Percentiles rank a stretch among this genome's conserved stretches.
Conservation (phyloP, 2,888 invertebrate species). For the Crocallis elinguaria region DNA sequence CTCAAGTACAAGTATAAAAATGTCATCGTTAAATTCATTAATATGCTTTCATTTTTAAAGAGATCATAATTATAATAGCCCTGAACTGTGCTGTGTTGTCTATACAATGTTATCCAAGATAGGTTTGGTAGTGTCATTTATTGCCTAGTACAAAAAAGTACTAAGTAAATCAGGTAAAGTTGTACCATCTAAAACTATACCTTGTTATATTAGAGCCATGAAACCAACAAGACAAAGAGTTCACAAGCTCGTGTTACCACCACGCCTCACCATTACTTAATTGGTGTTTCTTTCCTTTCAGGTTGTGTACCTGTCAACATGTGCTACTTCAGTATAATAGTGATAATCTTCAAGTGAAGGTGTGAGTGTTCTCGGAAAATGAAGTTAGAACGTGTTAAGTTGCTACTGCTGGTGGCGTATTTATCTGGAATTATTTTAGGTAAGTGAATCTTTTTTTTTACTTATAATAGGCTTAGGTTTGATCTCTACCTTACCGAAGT, state of each 20-base stretch:
- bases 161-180: too few relatives aligned
- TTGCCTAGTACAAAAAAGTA: too few relatives aligned
- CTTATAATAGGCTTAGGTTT: neutral
- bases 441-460: slow-evolving; percentile 44
- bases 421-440: slow-evolving; percentile 61
- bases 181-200: too few relatives aligned
- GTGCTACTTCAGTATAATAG: slow-evolving; percentile 72
- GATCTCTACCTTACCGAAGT: too few relatives aligned
- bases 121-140: too few relatives aligned
- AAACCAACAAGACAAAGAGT: slow-evolving; percentile 5
- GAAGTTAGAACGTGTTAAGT: slow-evolving; percentile 53
- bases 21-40: too few relatives aligned
- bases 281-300: slow-evolving; percentile 53
- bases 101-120: too few relatives aligned
- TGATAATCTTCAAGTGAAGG: slow-evolving; percentile 66
- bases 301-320: slow-evolving; percentile 50
- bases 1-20: too few relatives aligned
- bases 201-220: too few relatives aligned
- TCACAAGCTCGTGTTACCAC: slow-evolving; percentile 7
- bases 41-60: too few relatives aligned
- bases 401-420: slow-evolving; percentile 50
- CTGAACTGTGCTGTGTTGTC: too few relatives aligned
- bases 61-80: too few relatives aligned
- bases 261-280: slow-evolving; percentile 17
- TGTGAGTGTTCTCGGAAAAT: slow-evolving; percentile 48